Conservation (phyloP, 2,888 invertebrate species). For the Andrena hattorfiana region DNA sequence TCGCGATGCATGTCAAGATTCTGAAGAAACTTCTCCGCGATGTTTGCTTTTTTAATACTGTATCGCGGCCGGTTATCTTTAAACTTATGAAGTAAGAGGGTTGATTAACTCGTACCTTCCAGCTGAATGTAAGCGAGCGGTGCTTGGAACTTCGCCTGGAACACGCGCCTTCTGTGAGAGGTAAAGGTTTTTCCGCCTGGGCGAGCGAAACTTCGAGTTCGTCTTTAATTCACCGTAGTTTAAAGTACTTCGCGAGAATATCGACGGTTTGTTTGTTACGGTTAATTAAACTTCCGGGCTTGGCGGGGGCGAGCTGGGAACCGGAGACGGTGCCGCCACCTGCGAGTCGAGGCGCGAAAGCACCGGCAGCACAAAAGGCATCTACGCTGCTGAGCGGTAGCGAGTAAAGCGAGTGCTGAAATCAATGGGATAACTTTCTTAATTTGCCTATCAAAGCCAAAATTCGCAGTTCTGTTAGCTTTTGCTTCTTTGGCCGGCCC, state of each 20-base stretch:
- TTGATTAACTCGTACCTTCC: constrained; percentile 6
- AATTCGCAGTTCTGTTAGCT: not conserved
- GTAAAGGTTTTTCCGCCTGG: not conserved
- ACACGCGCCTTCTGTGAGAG: not conserved
- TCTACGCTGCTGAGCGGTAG: not conserved
- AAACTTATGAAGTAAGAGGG: not conserved
- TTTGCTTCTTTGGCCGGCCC: too few relatives aligned
- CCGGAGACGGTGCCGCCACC: constrained; percentile 20
- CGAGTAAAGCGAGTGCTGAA: not conserved
- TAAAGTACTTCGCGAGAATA: not conserved
- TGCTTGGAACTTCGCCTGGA: too few relatives aligned
- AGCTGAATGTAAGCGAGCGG: too few relatives aligned
- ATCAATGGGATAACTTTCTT: not conserved
- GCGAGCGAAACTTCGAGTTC: constrained; percentile 1
- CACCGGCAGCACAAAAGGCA: not conserved
- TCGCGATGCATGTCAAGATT: not conserved
- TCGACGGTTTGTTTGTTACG: constrained; percentile 4
- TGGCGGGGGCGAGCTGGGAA: not conserved
- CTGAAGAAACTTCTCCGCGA: not conserved
- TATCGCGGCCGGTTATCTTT: not conserved
- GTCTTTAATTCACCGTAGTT: constrained; percentile 15
- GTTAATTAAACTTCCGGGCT: not conserved
- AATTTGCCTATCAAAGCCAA: constrained; percentile 1
- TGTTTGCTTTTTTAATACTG: not conserved
- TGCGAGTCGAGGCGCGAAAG: not conserved